phyloP scores from a whole-genome alignment of 2,888 invertebrate species.

The Cinara cedri region DNA sequence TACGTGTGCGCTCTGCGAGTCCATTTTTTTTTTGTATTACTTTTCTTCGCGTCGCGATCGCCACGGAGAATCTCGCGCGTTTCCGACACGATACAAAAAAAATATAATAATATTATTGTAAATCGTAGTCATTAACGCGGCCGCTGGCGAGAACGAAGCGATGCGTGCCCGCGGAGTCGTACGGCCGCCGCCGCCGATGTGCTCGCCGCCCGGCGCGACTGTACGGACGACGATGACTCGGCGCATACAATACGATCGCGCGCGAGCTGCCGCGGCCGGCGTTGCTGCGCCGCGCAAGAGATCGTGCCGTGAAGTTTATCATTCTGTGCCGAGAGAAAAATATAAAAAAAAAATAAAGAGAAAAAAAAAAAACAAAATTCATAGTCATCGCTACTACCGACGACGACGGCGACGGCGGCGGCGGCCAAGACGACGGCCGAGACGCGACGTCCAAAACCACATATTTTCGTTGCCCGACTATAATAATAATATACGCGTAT shows the following conservation, averaged over 20 bases:
- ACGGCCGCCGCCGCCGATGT: too few species aligned
- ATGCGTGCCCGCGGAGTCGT: too few species aligned
- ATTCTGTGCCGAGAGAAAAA: constrained; percentile 18
- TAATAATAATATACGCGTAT: constrained; percentile 4
- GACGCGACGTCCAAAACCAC: constrained; percentile 24
- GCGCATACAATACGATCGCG: constrained; percentile 31
- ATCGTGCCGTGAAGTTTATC: constrained; percentile 57
- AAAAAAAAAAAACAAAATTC: constrained; percentile 40
- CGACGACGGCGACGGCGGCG: too few species aligned
- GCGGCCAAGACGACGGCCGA: too few species aligned
- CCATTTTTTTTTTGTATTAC: too few species aligned
- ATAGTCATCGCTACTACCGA: constrained; percentile 51
- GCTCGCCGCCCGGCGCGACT: background rate
- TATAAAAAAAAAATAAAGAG: constrained; percentile 23
- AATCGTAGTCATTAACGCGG: constrained; percentile 54
- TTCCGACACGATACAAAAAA: constrained; percentile 40
- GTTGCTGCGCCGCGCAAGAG: constrained; percentile 16
- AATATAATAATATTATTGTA: background rate
- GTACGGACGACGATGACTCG: constrained; percentile 44
- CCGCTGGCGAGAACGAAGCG: too few species aligned
- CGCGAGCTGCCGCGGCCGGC: too few species aligned
- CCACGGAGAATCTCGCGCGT: constrained; percentile 54
- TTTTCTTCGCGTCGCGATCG: constrained; percentile 41
- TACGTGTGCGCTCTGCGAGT: background rate
- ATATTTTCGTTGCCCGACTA: constrained; percentile 23